Base-by-base conservation (phyloP, 2,888 invertebrate genomes). In the Exephanes ischioxanthus region DNA sequence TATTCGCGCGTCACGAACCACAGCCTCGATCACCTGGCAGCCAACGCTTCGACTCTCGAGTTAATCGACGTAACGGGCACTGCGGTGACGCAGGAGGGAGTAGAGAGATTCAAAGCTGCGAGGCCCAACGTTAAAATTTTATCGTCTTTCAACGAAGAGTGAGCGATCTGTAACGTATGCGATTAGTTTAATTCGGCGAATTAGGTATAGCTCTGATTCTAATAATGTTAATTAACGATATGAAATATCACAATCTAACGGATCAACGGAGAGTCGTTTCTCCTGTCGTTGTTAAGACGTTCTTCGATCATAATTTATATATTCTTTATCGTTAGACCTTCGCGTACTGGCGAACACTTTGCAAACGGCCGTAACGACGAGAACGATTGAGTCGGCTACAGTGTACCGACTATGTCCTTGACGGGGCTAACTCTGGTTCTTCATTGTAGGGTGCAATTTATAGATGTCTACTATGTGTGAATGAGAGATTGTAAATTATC, bases 11-110 rank as follows among this genome's bases (percentile, higher is more conserved):
- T 97, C 0, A 96, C 97, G 0, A 95, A 97, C 89, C 93, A 94
- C 6, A 96, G 96, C 67, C 91, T 97, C 22, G 92, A 93, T 16
- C 96, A 97, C 91, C 92, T 97, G 72, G 95, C 95, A 0, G 95
- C 95, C 0, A 96, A 96, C 0, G 96, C 96, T 0, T 96, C 96
- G 0, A 92, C 94, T 79, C 91, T 97, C 16, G 91, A 94, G 7
- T 94, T 94, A 33, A 91, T 97, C 0, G 97, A 97, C 92, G 95
- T 97, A 0, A 96, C 96, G 0, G 95, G 96, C 0, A 97, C 97
- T 0, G 94, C 95, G 0, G 96, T 97, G 0, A 96, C 97, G 0
- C 92, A 92, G 6, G 90, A 93, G 0, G 97, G 96, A 0, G 95
- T 97, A 0, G 94, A 95, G n/a, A 93, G 94, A 0, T 97, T 97